Percentiles rank a stretch among this genome's conserved stretches.
These are phyloP conservation scores for Tetheella fluctuosa DNA, from an alignment of 2,888 invertebrate species.

Conservation along the genomic window DNA sequence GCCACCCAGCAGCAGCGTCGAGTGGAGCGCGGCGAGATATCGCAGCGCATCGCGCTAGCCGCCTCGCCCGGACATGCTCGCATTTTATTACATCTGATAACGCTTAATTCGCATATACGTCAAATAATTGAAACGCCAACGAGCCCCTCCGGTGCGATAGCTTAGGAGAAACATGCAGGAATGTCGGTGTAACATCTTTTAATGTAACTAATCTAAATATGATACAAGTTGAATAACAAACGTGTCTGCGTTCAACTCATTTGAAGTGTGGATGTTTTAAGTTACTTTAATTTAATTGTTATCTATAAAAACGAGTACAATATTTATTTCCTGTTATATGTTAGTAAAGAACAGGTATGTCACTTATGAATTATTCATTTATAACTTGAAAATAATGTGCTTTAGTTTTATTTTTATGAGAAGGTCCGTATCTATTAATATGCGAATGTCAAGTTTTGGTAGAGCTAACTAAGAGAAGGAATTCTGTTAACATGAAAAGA, in stretches of 20 bases:
- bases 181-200: conserved; percentile 50
- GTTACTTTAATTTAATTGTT: background rate
- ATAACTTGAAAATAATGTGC: background rate
- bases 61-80: conserved; percentile 57
- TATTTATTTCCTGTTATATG: background rate
- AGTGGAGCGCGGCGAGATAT: conserved; percentile 32
- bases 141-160: conserved; percentile 32
- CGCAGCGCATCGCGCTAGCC: conserved; percentile 46
- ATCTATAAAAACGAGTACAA: background rate
- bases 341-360: background rate
- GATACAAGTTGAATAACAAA: conserved; percentile 42
- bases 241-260: conserved; percentile 38
- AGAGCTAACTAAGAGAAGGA: too few species aligned
- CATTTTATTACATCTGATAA: conserved; percentile 82
- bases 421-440: too few species aligned
- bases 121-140: conserved; percentile 72
- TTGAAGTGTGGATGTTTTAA: conserved; percentile 25
- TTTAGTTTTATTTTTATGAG: too few species aligned
- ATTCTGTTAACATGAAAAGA: too few species aligned
- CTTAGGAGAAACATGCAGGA: conserved; percentile 42
- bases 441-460: too few species aligned
- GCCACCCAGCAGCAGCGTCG: conserved; percentile 66
- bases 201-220: conserved; percentile 46
- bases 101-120: conserved; percentile 77
- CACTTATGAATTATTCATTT: background rate